Evolutionary conservation across 2,888 invertebrate genomes (phyloP), one percentile per base, ranked within the genome.

Genomic region (Hypomecis atomaria): DNA sequence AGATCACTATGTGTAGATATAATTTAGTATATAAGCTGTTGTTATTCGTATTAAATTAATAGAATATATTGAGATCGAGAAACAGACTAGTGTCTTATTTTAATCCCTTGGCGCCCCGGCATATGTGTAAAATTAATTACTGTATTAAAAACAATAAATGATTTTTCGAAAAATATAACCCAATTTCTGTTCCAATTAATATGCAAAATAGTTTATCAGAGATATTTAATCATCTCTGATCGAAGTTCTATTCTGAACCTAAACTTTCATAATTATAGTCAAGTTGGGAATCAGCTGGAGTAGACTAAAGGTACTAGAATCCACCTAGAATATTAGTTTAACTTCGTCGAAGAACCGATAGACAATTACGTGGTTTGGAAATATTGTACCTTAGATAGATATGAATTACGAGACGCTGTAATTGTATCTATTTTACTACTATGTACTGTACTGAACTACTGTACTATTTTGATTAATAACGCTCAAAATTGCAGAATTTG

Each of bases 261-360:
- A 45, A 59, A 59, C 11, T 59, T 59, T 45, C 37, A 59, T 59
- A 52, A 45, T 59, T 53, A 59, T 53, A 59, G 33, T 47, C 56
- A 40, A 47, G 56, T 47, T 45, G 23, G 52, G 33, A 59, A 45
- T 56, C 23, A 11, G 10, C 40, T 36, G 44, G 44, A 53, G 36
- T 23, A n/a, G 38, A 53, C 38, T 52, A 13, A 33, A 59, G 45
- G 59, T 59, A n/a, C n/a, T n/a, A 52, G 43, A 44, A 40, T 34
- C 11, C 5, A n/a, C 23, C 11, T 43, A 53, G 44, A 43, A 13
- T 34, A 45, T 52, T 47, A 45, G 45, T 53, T 50, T n/a, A 59
- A 45, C 44, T 59, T 59, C 38, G 33, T 44, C 33, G 4, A 59
- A 59, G 38, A 53, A 47, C 37, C 11, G 33, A 53, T 53, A 38